Percentiles rank a stretch among this genome's conserved stretches.
These are phyloP conservation scores for Drosophila sturtevanti DNA, from an alignment of 1,140 invertebrate genomes.

Conservation along the genomic window DNA sequence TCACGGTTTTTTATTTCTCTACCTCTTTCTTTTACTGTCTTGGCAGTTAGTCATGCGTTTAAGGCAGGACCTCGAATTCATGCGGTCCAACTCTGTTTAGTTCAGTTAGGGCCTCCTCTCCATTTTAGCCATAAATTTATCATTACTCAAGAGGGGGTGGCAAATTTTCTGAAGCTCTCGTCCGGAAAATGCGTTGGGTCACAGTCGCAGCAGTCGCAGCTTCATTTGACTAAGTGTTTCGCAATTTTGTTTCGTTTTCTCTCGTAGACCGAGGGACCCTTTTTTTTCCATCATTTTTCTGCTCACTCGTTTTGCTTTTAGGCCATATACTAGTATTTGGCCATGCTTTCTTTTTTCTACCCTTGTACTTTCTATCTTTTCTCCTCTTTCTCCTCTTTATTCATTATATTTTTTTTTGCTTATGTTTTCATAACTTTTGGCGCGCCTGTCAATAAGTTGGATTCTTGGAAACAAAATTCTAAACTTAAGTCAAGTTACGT, in stretches of 20 bases:
- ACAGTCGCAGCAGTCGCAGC: slow-evolving; percentile 22
- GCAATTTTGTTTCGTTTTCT: slow-evolving; percentile 67
- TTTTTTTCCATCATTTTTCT: slow-evolving; percentile 7
- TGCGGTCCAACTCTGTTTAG: slow-evolving; percentile 4
- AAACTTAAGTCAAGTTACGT: slow-evolving; percentile 66
- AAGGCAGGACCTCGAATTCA: slow-evolving; percentile 13
- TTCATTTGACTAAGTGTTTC: slow-evolving; percentile 62
- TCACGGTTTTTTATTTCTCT: too few species aligned
- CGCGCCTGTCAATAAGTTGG: slow-evolving; percentile 64
- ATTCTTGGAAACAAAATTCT: slow-evolving; percentile 47
- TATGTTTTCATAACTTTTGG: slow-evolving; percentile 77
- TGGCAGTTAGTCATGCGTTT: slow-evolving; percentile 49
- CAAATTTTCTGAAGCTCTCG: slow-evolving; percentile 66
- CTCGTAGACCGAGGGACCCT: slow-evolving; percentile 12
- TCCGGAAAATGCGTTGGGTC: slow-evolving; percentile 65
- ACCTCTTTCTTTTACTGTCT: not conserved
- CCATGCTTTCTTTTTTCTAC: slow-evolving; percentile 11
- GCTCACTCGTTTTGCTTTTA: slow-evolving; percentile 4
- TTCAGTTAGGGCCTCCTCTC: slow-evolving; percentile 28
- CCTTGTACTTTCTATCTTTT: not conserved
- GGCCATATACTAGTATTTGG: slow-evolving; percentile 4
- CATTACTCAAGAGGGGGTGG: slow-evolving; percentile 54
- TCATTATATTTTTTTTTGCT: slow-evolving; percentile 51
- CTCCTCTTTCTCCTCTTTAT: slow-evolving; percentile 16
- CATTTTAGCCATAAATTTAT: slow-evolving; percentile 69